Conservation (phyloP, 2,888 invertebrate species). For the Allacma fusca region DNA sequence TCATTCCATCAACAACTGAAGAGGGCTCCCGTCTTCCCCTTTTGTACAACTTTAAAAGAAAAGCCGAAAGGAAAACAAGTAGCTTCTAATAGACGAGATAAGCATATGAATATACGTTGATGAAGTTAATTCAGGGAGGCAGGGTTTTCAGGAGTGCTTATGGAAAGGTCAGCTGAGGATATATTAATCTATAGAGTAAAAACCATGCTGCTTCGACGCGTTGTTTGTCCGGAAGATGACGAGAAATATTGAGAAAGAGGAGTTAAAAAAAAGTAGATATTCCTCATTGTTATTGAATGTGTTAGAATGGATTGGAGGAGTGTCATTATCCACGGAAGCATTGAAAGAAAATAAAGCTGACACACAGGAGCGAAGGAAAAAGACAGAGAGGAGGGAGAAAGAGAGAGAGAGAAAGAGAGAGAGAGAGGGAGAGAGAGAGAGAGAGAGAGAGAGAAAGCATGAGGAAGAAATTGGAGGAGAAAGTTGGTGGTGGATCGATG, state of each 20-base stretch:
- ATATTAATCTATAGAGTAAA: no score
- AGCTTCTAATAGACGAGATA: no score
- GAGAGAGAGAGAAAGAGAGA: neutral
- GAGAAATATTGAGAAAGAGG: slow-evolving; percentile 1
- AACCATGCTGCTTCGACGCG: neutral
- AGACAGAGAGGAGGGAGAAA: neutral
- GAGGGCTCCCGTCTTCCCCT: no score
- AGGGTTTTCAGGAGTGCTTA: neutral
- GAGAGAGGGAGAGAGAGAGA: neutral
- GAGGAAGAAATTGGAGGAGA: slow-evolving; percentile 31
- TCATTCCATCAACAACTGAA: neutral
- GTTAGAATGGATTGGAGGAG: slow-evolving; percentile 10
- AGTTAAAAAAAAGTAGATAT: slow-evolving; percentile 2
- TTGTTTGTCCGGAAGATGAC: slow-evolving; percentile 1
- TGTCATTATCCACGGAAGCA: slow-evolving; percentile 12
- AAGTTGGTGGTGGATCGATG: slow-evolving; percentile 28
- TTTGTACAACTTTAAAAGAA: no score
- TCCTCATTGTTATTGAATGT: slow-evolving; percentile 19
- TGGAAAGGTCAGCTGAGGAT: neutral
- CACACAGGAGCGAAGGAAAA: neutral
- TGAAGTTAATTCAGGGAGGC: neutral
- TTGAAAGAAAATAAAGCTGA: slow-evolving; percentile 3
- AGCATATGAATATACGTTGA: neutral
- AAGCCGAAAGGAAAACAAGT: no score
- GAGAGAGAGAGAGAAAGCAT: slow-evolving; percentile 8